Base-by-base conservation (phyloP, 2,113 vertebrate species). In the Scolopax mira region DNA sequence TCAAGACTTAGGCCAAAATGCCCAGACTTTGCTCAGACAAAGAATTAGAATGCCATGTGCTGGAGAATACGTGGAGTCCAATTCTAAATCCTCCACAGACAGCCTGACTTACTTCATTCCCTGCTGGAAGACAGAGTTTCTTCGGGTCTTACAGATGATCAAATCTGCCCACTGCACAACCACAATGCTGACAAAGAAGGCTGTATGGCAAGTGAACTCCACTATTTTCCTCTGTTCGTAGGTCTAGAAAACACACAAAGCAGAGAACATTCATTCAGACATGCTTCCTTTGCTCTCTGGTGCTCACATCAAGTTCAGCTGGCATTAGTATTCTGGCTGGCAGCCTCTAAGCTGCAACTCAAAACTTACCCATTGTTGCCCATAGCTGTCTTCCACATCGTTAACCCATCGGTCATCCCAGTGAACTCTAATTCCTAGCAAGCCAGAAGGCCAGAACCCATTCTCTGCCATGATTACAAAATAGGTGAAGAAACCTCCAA, bases 121-220 rank as follows among this genome's bases (percentile, higher is more conserved):
- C 91, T 99, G 98, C 87, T 99, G 98, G 98, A 99, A 99, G 90
- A 99, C 98, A 0, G 98, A 99, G 90, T 99, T 99, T 96, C 98
- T 98, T 91, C 98, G 88, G 93, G 98, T 99, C 97, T 99, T 99
- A 69, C 98, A 99, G 93, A 99, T 98, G 89, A 99, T 97, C 97
- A 99, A 77, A 81, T 99, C 98, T 5, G 98, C 98, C 98, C 98
- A 99, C 79, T 99, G 98, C 84, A 99, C 98, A 8, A 99, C 97
- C 96, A 99, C 98, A 5, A 99, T 99, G 71, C 98, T 99, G 97
- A 98, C 96, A 18, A 99, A 99, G 98, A 99, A 99, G 37, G 98
- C 97, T 1, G 98, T 99, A 78, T 99, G 98, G 94, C 98, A 99
- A 35, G 98, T 99, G 96, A 98, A 99, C 92, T 99, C 98, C 95